A percentile compares a stretch with the other conserved stretches of the same genome.
phyloP scores from a whole-genome alignment of 2,113 vertebrate genomes.

The Melanotaenia duboulayi region DNA sequence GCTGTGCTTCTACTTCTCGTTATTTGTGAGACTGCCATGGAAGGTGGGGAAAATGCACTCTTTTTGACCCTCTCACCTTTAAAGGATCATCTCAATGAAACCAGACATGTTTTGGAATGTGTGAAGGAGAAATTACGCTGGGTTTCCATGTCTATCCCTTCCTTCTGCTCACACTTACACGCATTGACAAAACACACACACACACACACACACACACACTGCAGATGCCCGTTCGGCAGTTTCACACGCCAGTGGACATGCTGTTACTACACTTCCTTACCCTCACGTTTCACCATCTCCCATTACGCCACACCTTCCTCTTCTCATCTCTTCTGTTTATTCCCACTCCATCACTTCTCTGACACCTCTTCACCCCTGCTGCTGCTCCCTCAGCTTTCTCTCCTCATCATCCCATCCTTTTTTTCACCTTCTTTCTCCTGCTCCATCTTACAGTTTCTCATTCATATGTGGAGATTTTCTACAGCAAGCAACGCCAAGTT shows the following conservation, averaged over 20 bases:
- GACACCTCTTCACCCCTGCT: conserved; percentile 40
- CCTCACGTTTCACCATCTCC: conserved; percentile 44
- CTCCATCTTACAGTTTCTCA: conserved; percentile 34
- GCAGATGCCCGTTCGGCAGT: conserved; percentile 47
- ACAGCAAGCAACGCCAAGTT: conserved; percentile 50
- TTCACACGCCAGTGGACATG: conserved; percentile 50
- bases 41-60: neutral
- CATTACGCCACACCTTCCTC: conserved; percentile 49
- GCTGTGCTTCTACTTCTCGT: neutral
- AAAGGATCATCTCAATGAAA: conserved; percentile 10
- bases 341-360: conserved; percentile 21
- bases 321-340: conserved; percentile 30
- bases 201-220: conserved; percentile 14
- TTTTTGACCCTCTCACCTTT: conserved; percentile 34
- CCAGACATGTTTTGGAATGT: conserved; percentile 29
- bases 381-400: neutral
- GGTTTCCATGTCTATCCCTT: neutral
- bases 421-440: conserved; percentile 35
- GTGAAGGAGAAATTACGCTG: conserved; percentile 18
- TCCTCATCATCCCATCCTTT: conserved; percentile 38
- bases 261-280: conserved; percentile 36
- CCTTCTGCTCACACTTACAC: conserved; percentile 6
- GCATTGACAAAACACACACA: conserved; percentile 20
- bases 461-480: conserved; percentile 13
- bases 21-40: neutral